Base-by-base conservation (phyloP, 2,888 invertebrate genomes). In the Eumacrocentrus americanus region DNA sequence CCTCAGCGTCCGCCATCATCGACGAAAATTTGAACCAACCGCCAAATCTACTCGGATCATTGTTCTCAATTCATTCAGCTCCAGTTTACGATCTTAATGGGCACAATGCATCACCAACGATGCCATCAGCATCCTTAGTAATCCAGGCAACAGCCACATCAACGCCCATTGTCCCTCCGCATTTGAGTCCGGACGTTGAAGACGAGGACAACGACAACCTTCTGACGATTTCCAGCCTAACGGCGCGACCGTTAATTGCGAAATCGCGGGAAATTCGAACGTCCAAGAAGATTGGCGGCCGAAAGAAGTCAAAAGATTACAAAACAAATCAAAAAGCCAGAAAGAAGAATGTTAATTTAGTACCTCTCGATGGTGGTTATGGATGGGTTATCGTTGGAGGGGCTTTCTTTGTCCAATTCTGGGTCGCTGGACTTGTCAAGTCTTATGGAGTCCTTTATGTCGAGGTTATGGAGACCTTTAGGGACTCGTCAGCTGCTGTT, bases 361-460 rank as follows among this genome's bases (percentile, higher is more conserved):
- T 84, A 58, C 85, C 89, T 0, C 85, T 89, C 0, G 91, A 91
- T 71, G 90, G 90, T 1, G 90, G 91, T 0, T 90, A 90, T 76
- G 91, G 90, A 20, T 91, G 91, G 91, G 85, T 90, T 72, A 87
- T 91, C 23, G 89, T 91, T 1, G 86, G 88, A 66, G 91, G 91
- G 0, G 90, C 90, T 0, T 90, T 91, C 75, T 87, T 90, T 76
- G 91, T 91, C 29, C 91, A 91, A 76, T 90, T 91, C 80, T 89
- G 91, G 87, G 90, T 91, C 34, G 90, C 91, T 0, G 91, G 91
- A 0, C 84, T 91, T 60, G 90, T 91, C 72, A 91, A 91, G 77
- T 91, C 91, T 0, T 91, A 91, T 73, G 91, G 92, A 0, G 90
- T 92, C 14, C 83, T 92, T 1, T 91, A 91, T 70, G 89, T 91